A percentile compares a stretch with the other conserved stretches of the same genome.
Conservation (phyloP, 2,113 vertebrate genomes). For the Turdus rufiventris region DNA sequence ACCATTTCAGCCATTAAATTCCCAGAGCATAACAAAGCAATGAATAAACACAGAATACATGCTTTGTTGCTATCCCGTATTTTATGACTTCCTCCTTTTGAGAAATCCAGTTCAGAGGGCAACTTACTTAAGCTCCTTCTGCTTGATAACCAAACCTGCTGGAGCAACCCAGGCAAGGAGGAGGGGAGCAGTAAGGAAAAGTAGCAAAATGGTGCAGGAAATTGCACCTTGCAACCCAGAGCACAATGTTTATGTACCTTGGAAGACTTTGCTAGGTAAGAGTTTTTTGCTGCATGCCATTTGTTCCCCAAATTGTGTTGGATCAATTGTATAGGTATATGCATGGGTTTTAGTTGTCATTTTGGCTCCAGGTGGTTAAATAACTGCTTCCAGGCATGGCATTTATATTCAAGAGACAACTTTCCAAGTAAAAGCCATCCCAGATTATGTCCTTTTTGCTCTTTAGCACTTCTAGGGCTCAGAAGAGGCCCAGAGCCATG, state of each 20-base stretch:
- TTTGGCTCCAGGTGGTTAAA: background rate
- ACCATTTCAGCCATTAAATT: background rate
- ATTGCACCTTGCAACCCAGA: background rate
- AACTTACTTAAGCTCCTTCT: conserved; percentile 19
- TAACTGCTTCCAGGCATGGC: background rate
- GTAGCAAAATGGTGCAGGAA: background rate
- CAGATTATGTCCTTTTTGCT: background rate
- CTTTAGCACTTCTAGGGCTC: background rate
- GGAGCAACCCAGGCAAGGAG: background rate
- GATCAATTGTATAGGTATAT: fast-evolving
- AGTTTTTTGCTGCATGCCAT: background rate
- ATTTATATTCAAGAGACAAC: background rate
- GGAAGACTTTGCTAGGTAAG: background rate
- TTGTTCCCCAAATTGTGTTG: background rate
- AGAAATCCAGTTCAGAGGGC: background rate
- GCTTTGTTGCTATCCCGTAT: background rate
- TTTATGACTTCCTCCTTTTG: conserved; percentile 27
- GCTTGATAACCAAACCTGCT: background rate
- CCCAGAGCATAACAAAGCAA: background rate
- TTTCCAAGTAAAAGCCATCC: background rate
- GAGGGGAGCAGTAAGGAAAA: background rate
- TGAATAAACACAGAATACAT: background rate
- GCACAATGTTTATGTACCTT: fast-evolving
- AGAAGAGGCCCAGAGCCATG: background rate
- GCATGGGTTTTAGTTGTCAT: background rate